A percentile compares a stretch with the other conserved stretches of the same genome.
Evolutionary conservation across 1,140 invertebrate species (phyloP).

Genomic region (Hermetia illucens): DNA sequence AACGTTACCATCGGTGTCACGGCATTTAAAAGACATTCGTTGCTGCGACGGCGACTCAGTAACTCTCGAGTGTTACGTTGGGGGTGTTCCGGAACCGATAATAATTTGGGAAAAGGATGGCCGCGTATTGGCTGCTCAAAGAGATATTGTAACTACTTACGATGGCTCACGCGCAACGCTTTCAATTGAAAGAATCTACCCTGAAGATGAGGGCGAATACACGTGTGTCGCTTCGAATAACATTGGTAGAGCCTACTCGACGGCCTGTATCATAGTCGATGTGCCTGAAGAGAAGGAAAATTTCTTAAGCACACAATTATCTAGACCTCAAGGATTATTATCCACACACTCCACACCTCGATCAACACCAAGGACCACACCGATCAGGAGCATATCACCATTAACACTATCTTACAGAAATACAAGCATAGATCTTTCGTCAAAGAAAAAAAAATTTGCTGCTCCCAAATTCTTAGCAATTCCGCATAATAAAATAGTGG

Average conservation of each 20-base stretch:
- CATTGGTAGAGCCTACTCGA: slow-evolving; percentile 61
- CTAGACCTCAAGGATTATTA: slow-evolving; percentile 45
- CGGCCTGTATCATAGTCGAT: slow-evolving; percentile 66
- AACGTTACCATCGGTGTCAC: slow-evolving; percentile 53
- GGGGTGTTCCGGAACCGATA: slow-evolving; percentile 46
- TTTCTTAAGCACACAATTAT: slow-evolving; percentile 47
- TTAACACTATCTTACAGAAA: slow-evolving; percentile 18
- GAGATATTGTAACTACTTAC: slow-evolving; percentile 47
- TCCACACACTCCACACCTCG: slow-evolving; percentile 54
- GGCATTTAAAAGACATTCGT: slow-evolving; percentile 55
- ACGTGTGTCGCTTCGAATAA: slow-evolving; percentile 69
- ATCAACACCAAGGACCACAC: slow-evolving; percentile 55
- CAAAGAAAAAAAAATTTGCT: slow-evolving; percentile 24
- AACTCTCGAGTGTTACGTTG: slow-evolving; percentile 58
- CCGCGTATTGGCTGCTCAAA: slow-evolving; percentile 44
- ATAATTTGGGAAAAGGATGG: slow-evolving; percentile 69
- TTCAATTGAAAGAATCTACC: slow-evolving; percentile 59
- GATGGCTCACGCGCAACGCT: slow-evolving; percentile 53
- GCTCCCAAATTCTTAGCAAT: slow-evolving; percentile 77
- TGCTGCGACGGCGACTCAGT: slow-evolving; percentile 69
- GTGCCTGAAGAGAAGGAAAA: slow-evolving; percentile 71
- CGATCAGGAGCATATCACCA: slow-evolving; percentile 51
- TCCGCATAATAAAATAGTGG: slow-evolving; percentile 68
- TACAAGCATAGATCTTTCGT: slow-evolving; percentile 21
- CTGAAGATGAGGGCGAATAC: slow-evolving; percentile 83